phyloP scores from a whole-genome alignment of 2,888 invertebrate species.

The Tipula lateralis region DNA sequence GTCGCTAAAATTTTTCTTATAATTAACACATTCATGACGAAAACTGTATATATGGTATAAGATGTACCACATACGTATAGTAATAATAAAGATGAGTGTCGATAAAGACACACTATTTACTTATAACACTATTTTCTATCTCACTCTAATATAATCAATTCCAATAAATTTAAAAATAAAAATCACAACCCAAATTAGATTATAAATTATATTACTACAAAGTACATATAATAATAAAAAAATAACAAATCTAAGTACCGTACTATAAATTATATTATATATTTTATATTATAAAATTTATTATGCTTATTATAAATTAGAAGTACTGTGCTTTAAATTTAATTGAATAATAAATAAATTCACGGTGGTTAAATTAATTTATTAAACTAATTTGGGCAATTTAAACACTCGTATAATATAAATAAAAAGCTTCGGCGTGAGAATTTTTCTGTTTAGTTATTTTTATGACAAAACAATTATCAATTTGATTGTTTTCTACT shows the following conservation, averaged over 20 bases:
- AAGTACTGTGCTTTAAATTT: neutral
- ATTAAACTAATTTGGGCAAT: neutral
- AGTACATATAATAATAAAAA: neutral
- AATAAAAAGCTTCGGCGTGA: neutral
- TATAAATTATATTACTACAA: neutral
- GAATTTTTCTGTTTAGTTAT: neutral
- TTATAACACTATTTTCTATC: neutral
- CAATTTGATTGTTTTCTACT: neutral
- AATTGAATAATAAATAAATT: neutral
- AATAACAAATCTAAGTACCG: neutral
- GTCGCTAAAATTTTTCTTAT: neutral
- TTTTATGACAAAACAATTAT: neutral
- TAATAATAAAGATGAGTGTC: neutral
- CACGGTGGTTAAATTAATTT: conserved; percentile 5
- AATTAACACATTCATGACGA: neutral
- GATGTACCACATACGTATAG: neutral
- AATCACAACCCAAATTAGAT: conserved; percentile 11
- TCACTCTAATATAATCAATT: neutral
- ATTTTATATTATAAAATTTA: neutral
- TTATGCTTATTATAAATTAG: neutral
- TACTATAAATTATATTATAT: neutral
- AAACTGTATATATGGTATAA: too few species aligned
- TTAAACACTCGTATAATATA: neutral
- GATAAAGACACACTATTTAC: neutral
- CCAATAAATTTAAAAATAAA: conserved; percentile 19